Conservation (phyloP, 2,888 invertebrate genomes). For the Pollenia amentaria region DNA sequence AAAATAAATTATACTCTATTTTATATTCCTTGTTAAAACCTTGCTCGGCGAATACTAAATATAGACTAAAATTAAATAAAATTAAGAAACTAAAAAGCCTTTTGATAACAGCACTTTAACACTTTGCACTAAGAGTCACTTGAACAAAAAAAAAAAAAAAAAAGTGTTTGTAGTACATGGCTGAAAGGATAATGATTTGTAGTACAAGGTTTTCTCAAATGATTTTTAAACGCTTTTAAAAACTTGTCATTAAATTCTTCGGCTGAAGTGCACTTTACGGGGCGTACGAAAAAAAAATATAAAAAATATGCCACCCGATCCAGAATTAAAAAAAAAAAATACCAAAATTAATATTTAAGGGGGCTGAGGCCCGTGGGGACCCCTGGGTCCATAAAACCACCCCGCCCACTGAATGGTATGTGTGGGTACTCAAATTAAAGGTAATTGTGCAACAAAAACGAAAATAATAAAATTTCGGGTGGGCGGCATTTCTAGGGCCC, state of each 20-base stretch:
- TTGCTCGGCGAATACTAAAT: slow-evolving; percentile 34
- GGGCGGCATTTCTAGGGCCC: no score
- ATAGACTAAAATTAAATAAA: slow-evolving; percentile 41
- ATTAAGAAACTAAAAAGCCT: background rate
- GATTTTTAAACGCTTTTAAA: background rate
- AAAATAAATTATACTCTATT: background rate
- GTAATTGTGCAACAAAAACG: no score
- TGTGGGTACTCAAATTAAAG: no score
- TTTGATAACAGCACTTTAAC: background rate
- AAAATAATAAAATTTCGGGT: no score
- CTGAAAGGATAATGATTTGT: slow-evolving; percentile 58
- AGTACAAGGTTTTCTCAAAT: slow-evolving; percentile 55
- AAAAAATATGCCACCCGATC: no score
- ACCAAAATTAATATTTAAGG: no score
- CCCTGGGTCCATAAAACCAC: no score
- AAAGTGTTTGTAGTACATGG: background rate
- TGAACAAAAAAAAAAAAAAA: background rate
- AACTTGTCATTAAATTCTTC: slow-evolving; percentile 43
- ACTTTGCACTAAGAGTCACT: slow-evolving; percentile 44
- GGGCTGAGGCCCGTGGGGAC: no score
- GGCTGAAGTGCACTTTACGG: no score
- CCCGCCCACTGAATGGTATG: no score
- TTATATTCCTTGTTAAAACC: slow-evolving; percentile 7
- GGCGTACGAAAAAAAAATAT: no score
- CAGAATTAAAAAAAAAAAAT: no score